Base-by-base conservation (phyloP, 2,888 invertebrate genomes). In the Phasia obesa region DNA sequence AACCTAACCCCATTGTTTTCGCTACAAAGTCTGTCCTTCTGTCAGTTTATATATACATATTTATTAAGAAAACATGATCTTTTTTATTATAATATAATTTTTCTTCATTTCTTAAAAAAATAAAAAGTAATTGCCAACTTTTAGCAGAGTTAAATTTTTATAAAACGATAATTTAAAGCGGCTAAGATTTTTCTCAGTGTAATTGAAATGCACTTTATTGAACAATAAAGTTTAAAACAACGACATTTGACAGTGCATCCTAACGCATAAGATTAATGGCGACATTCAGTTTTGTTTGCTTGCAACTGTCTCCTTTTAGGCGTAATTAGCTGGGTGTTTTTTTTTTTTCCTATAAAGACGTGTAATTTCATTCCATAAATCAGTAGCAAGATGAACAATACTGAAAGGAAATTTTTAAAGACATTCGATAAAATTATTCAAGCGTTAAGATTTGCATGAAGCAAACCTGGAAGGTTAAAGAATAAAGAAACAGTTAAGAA, bases 331-430 rank as follows among this genome's bases (percentile, higher is more conserved):
- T 57, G 31, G 21, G 19, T 53, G 3, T 1, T 11, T 35, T 35
- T 35, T 3, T 27, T 6, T 27, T 27, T 27, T 3, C 35, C n/a
- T 47, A 23, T 11, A n/a, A 13, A 53, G 25, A 55, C 19, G 57
- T 47, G 42, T 25, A 42, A 17, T 57, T 55, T 57, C 23, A 15
- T 44, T 19, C 44, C 27, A 69, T 69, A 69, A 69, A 69, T 69
- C 69, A 55, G 55, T 53, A 25, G 13, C 38, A 53, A 53, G 55
- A 13, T 31, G n/a, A 69, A 57, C 9, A 31, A 11, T 35, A 2
- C 11, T 35, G 0, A 35, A 35, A 5, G 35, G 11, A 35, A 35
- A 35, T 35, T 3, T 5, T 35, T 11, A 11, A 35, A 35, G 17
- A 19, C 23, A 44, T 44, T 57, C 27, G 47, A 31, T 69, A 44